These are phyloP conservation scores for Pseudococcus viburni DNA, from an alignment of 2,888 invertebrate species.

Conservation along the genomic window DNA sequence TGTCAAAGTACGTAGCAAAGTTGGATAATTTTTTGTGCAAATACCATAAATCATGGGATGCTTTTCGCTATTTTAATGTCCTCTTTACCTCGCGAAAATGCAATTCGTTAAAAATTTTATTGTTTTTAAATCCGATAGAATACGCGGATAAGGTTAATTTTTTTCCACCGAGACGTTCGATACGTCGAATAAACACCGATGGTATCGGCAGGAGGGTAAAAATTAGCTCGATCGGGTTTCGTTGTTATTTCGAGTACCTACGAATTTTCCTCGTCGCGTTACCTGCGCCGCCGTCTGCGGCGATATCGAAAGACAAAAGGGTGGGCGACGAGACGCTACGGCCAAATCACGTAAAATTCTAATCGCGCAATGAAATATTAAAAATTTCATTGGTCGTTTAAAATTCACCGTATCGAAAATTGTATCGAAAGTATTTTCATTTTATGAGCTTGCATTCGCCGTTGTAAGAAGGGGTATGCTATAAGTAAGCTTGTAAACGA, in stretches of 20 bases:
- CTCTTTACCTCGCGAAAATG: slow-evolving; percentile 44
- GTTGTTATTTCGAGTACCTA: neutral
- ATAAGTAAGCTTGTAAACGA: slow-evolving; percentile 16
- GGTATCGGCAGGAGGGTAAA: neutral
- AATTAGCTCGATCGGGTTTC: slow-evolving; percentile 10
- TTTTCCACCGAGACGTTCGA: neutral
- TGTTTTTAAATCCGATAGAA: neutral
- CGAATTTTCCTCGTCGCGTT: neutral
- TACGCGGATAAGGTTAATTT: neutral
- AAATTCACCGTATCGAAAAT: slow-evolving; percentile 34
- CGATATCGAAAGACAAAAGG: neutral
- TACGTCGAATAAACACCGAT: neutral
- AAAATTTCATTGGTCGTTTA: slow-evolving; percentile 29
- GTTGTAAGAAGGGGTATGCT: neutral
- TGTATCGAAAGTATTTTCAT: slow-evolving; percentile 57
- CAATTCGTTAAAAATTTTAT: slow-evolving; percentile 43
- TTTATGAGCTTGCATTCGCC: slow-evolving; percentile 36
- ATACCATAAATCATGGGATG: slow-evolving; percentile 35
- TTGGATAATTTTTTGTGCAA: slow-evolving; percentile 54
- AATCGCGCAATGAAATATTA: slow-evolving; percentile 44
- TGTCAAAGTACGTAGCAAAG: slow-evolving; percentile 36
- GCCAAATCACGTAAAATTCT: slow-evolving; percentile 30
- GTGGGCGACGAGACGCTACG: neutral
- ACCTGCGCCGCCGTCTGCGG: neutral
- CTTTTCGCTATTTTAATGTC: neutral